Base-by-base conservation (phyloP, 64 coral and sea anemone genomes). In the Pocillopora damicornis region DNA sequence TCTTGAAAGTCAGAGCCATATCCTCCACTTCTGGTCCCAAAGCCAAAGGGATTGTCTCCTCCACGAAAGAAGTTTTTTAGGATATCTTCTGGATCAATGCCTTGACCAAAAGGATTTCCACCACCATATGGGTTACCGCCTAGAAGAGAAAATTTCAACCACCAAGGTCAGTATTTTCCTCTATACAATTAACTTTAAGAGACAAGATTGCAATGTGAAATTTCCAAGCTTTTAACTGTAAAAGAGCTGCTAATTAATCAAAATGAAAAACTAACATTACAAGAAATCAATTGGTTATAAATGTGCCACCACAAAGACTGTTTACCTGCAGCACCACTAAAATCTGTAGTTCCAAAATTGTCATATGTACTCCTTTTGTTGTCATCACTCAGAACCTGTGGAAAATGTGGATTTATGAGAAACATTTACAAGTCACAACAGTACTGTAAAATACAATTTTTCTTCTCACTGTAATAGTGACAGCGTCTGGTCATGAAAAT, bases 341-440 rank as follows among this genome's bases (percentile, higher is more conserved):
- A 98, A 87, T 98, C 90, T 76, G 96, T 88, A 67, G 92, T 88
- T 73, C 96, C 96, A 95, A 89, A 98, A 88, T 89, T 98, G 16
- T 98, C 96, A 98, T 98, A 95, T 76, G 96, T 72, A 86, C 67
- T 92, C 84, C 93, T 95, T 63, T 98, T 98, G 77, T 75, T 80
- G 69, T 98, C 96, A 86, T 98, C 96, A 93, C 93, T 95, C 16
- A 98, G 83, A 71, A 93, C 87, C 96, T 98, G 57, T 36, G 60
- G 36, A 37, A 23, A 79, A 76, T 61, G 82, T 38, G 9, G 25
- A 35, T 37, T 81, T n/a, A 5, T 74, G 38, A 14, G 16, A 14
- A 79, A 42, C 63, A 17, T 35, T 30, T 30, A 30, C 0, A 30
- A 30, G 30, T 30, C 30, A 30, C 30, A 30, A 30, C 30, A 30